Evolutionary conservation across 2,888 invertebrate species (phyloP).

Genomic region (Drosophila suboccidentalis): DNA sequence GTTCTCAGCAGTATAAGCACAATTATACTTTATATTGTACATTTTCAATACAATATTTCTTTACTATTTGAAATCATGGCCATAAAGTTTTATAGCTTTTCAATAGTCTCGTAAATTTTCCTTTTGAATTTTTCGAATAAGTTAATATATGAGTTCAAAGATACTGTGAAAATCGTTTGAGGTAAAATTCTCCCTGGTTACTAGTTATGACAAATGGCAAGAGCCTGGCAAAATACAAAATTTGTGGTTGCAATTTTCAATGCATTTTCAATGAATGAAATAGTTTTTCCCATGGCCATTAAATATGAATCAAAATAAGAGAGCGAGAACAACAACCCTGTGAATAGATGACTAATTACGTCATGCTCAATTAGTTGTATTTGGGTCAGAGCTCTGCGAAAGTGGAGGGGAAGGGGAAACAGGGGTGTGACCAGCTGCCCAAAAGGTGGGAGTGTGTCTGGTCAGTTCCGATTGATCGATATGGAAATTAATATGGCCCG

Average conservation of each 20-base stretch:
- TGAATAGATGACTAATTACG: constrained; percentile 75
- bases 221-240: constrained; percentile 1
- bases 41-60: not conserved
- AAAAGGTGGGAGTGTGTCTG: constrained; percentile 43
- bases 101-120: not conserved
- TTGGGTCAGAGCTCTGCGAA: constrained; percentile 58
- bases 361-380: constrained; percentile 77
- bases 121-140: not conserved
- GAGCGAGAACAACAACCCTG: constrained; percentile 38
- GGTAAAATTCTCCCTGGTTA: constrained; percentile 5
- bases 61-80: not conserved
- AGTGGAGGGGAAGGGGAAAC: not conserved
- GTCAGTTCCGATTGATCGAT: constrained; percentile 50
- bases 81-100: not conserved
- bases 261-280: constrained; percentile 45
- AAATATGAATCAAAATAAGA: constrained; percentile 33
- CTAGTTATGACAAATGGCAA: constrained; percentile 46
- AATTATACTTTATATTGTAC: too few species aligned
- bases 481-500: constrained; percentile 48
- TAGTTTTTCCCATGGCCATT: constrained; percentile 61
- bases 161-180: constrained; percentile 19
- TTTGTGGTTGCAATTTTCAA: constrained; percentile 47
- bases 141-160: constrained; percentile 19
- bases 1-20: too few species aligned
- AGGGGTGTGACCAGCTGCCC: constrained; percentile 45